Percentiles rank a stretch among this genome's conserved stretches.
Conservation (phyloP, 1,140 invertebrate genomes). For the Araneus ventricosus region DNA sequence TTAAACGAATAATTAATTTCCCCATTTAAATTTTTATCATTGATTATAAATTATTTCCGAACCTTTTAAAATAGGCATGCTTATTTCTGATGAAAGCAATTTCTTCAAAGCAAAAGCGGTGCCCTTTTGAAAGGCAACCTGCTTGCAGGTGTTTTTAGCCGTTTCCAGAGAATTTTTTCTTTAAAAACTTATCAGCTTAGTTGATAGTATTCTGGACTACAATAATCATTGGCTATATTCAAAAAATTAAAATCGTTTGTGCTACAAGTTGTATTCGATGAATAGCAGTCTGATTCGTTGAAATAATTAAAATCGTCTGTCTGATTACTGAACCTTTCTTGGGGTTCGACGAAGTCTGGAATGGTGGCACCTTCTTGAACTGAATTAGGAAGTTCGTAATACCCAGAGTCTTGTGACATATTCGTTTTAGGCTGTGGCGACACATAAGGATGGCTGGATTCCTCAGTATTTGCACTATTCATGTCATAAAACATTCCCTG, state of each 20-base stretch:
- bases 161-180: neutral
- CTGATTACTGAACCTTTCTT: slow-evolving; percentile 64
- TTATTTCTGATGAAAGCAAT: too few relatives aligned
- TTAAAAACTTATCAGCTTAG: slow-evolving; percentile 72
- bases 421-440: slow-evolving; percentile 59
- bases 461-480: slow-evolving; percentile 68
- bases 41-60: too few relatives aligned
- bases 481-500: slow-evolving; percentile 73
- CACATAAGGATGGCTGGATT: slow-evolving; percentile 41
- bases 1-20: too few relatives aligned
- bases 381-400: slow-evolving; percentile 66
- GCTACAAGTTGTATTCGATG: slow-evolving; percentile 40
- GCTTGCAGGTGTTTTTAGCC: slow-evolving; percentile 18
- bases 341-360: slow-evolving; percentile 59
- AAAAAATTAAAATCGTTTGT: slow-evolving; percentile 76
- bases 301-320: slow-evolving; percentile 60
- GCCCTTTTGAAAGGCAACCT: neutral
- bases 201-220: slow-evolving; percentile 75
- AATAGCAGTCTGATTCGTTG: slow-evolving; percentile 67
- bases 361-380: slow-evolving; percentile 64
- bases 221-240: slow-evolving; percentile 71
- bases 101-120: neutral
- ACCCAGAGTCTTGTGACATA: slow-evolving; percentile 62
- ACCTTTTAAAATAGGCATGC: too few relatives aligned
- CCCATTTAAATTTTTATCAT: too few relatives aligned